A percentile compares a stretch with the other conserved stretches of the same genome.
Evolutionary conservation across 2,888 invertebrate species (phyloP).

Genomic region (Macrosoma leucophasiata): DNA sequence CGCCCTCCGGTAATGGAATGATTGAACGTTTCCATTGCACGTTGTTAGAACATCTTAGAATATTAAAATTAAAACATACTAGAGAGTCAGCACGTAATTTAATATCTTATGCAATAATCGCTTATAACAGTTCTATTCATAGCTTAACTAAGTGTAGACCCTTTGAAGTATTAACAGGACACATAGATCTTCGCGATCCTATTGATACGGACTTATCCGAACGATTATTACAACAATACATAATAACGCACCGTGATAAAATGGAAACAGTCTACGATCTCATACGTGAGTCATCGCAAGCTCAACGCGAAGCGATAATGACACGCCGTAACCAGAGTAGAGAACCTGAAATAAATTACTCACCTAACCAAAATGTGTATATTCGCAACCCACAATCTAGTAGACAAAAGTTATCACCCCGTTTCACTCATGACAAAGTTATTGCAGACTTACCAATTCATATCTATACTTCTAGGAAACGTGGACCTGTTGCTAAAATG

Average conservation of each 20-base stretch:
- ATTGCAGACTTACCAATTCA: constrained; percentile 10
- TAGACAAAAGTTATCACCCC: constrained; percentile 5
- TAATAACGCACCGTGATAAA: constrained; percentile 3
- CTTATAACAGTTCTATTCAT: constrained; percentile 9
- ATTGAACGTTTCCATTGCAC: constrained; percentile 5
- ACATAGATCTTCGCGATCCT: constrained; percentile 5
- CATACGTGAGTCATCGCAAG: constrained; percentile 2
- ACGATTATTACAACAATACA: constrained; percentile 7
- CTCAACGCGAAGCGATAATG: constrained; percentile 1
- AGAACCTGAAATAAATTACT: constrained; percentile 1
- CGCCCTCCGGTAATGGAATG: constrained; percentile 6
- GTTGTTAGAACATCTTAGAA: not conserved
- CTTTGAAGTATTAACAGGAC: constrained; percentile 6
- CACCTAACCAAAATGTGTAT: constrained; percentile 5
- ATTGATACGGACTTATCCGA: constrained; percentile 1
- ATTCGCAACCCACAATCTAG: no score
- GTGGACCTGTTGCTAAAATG: constrained; percentile 5
- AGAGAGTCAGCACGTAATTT: constrained; percentile 1
- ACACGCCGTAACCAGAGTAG: not conserved
- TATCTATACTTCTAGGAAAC: constrained; percentile 1
- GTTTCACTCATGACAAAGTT: constrained; percentile 8
- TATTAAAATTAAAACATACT: constrained; percentile 4
- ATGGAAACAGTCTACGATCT: constrained; percentile 6
- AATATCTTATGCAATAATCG: constrained; percentile 4
- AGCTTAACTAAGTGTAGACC: constrained; percentile 7